Evolutionary conservation across 2,888 invertebrate genomes (phyloP).

Genomic region (Chalcosyrphus nemorum): DNA sequence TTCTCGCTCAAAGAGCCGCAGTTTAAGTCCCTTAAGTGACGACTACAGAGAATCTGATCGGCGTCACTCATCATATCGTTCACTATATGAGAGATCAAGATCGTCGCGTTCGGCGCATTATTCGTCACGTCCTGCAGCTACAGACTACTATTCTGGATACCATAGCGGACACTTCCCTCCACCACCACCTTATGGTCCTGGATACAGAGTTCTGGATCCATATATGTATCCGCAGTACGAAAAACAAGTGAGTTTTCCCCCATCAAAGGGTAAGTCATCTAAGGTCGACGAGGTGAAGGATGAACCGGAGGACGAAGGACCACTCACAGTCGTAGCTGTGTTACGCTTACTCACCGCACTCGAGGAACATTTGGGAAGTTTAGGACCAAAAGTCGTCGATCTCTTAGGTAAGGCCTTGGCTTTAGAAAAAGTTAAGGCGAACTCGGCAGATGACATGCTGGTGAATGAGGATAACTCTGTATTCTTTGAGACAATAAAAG

Average conservation of each 20-base stretch:
- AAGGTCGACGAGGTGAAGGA: conserved; percentile 78
- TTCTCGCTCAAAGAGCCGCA: conserved; percentile 70
- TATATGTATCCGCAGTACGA: conserved; percentile 80
- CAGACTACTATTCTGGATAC: conserved; percentile 66
- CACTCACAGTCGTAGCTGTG: conserved; percentile 86
- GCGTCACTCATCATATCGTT: conserved; percentile 50
- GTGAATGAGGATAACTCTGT: conserved; percentile 89
- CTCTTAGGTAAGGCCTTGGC: conserved; percentile 89
- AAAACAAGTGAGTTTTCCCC: conserved; percentile 76
- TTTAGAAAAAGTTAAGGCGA: conserved; percentile 88
- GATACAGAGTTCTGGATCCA: conserved; percentile 79
- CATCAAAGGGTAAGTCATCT: conserved; percentile 72
- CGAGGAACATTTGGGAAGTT: conserved; percentile 91
- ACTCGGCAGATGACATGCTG: conserved; percentile 89
- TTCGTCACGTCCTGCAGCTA: conserved; percentile 25
- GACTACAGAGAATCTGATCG: conserved; percentile 61
- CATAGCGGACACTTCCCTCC: conserved; percentile 58
- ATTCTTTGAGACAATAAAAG: conserved; percentile 92
- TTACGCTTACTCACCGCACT: conserved; percentile 90
- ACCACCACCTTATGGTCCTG: conserved; percentile 70
- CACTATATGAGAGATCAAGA: conserved; percentile 48
- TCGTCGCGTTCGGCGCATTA: conserved; percentile 53
- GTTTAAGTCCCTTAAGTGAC: conserved; percentile 71
- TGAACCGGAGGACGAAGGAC: conserved; percentile 82
- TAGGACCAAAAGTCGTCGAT: conserved; percentile 90